Percentiles rank a stretch among this genome's conserved stretches.
These are phyloP conservation scores for Euplexia lucipara DNA, from an alignment of 2,888 invertebrate genomes.

Conservation along the genomic window DNA sequence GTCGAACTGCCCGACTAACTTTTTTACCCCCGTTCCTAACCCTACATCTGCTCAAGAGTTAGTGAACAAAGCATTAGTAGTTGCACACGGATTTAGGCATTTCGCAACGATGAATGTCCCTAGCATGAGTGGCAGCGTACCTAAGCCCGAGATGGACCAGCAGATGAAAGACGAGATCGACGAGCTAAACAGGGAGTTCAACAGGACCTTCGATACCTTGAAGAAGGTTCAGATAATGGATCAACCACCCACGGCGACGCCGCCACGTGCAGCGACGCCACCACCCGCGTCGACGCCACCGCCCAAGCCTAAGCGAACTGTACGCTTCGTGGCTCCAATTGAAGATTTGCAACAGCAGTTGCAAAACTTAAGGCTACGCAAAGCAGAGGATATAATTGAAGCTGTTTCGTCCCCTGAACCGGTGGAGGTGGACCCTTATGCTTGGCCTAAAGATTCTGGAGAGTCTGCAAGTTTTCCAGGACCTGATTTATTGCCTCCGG, in stretches of 20 bases:
- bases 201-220: conserved; percentile 84
- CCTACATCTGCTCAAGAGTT: conserved; percentile 82
- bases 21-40: conserved; percentile 73
- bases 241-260: conserved; percentile 6
- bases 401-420: conserved; percentile 21
- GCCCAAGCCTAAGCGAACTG: conserved; percentile 7
- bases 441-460: not conserved
- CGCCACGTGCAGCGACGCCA: not conserved
- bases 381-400: conserved; percentile 14
- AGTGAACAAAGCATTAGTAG: conserved; percentile 92
- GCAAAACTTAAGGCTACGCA: conserved; percentile 26
- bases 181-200: conserved; percentile 85
- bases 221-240: conserved; percentile 69
- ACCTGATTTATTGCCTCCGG: too few species aligned
- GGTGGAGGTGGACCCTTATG: not conserved
- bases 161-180: conserved; percentile 82
- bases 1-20: conserved; percentile 80
- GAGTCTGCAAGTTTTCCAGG: not conserved
- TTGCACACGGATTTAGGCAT: conserved; percentile 93
- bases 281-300: conserved; percentile 15
- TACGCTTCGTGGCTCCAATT: conserved; percentile 68
- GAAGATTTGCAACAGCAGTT: conserved; percentile 61
- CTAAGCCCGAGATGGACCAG: conserved; percentile 76
- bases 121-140: conserved; percentile 72
- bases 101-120: conserved; percentile 87